These are phyloP conservation scores for Atrina japonica DNA, from an alignment of 2,888 invertebrate species.

Conservation along the genomic window DNA sequence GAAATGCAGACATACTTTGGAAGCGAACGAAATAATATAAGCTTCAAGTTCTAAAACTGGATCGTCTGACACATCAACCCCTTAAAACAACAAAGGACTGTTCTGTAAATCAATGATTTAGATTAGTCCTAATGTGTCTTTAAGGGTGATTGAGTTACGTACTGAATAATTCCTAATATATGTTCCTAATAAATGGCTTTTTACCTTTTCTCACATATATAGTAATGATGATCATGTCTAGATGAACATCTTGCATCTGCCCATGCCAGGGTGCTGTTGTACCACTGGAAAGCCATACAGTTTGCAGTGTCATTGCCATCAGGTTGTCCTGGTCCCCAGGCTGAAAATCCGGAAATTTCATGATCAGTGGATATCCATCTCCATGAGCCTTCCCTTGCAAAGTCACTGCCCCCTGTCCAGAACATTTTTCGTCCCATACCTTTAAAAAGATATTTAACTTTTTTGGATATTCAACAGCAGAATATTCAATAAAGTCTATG, in stretches of 20 bases:
- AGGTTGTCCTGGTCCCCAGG: slow-evolving; percentile 36
- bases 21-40: no score
- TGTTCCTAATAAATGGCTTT: no score
- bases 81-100: no score
- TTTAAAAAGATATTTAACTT: slow-evolving; percentile 9
- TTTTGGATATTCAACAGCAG: no score
- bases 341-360: background rate
- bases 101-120: no score
- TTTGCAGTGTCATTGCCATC: slow-evolving; percentile 32
- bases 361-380: slow-evolving; percentile 34
- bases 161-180: no score
- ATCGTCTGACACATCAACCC: no score
- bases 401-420: slow-evolving; percentile 33
- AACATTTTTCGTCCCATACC: slow-evolving; percentile 12
- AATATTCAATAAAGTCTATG: no score
- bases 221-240: slow-evolving; percentile 1
- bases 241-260: slow-evolving; percentile 24
- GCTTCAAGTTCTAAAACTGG: no score
- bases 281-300: slow-evolving; percentile 14
- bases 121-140: no score
- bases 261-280: slow-evolving; percentile 23
- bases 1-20: no score
- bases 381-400: slow-evolving; percentile 29
- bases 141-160: no score
- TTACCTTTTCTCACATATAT: slow-evolving; percentile 28